Conservation (phyloP, 2,113 vertebrate species). For the Bothrops jararaca region DNA sequence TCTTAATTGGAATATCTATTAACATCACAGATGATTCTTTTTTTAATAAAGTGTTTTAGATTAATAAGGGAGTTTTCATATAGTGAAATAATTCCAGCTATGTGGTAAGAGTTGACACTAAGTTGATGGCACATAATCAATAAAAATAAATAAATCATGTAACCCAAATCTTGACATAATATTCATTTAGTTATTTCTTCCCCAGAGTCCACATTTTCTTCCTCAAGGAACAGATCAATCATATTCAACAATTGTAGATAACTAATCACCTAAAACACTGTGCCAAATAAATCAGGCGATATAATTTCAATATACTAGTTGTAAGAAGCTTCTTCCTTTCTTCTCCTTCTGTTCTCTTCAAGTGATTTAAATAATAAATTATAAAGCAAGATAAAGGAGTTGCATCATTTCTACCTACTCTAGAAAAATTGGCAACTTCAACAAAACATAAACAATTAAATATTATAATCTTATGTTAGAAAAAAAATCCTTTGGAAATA, state of each 20-base stretch:
- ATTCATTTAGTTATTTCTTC: background rate
- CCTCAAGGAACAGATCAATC: background rate
- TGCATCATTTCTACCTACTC: background rate
- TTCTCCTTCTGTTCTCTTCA: background rate
- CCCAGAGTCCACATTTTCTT: background rate
- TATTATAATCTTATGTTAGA: background rate
- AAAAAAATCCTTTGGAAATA: background rate
- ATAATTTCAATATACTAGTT: background rate
- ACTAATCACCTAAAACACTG: background rate
- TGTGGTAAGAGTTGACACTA: background rate
- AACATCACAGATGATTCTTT: background rate
- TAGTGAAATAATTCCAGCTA: background rate
- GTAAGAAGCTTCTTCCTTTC: background rate
- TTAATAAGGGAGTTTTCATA: background rate
- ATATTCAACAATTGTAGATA: background rate
- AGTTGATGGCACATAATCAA: background rate
- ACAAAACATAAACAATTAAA: background rate
- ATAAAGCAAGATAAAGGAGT: background rate
- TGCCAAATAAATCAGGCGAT: background rate
- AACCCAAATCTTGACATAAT: background rate
- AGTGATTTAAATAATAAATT: background rate
- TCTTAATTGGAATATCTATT: background rate
- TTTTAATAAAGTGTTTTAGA: background rate
- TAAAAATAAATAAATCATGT: background rate
- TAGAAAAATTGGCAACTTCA: background rate